phyloP scores from a whole-genome alignment of 1,140 invertebrate genomes.

The Nasonia vitripennis region DNA sequence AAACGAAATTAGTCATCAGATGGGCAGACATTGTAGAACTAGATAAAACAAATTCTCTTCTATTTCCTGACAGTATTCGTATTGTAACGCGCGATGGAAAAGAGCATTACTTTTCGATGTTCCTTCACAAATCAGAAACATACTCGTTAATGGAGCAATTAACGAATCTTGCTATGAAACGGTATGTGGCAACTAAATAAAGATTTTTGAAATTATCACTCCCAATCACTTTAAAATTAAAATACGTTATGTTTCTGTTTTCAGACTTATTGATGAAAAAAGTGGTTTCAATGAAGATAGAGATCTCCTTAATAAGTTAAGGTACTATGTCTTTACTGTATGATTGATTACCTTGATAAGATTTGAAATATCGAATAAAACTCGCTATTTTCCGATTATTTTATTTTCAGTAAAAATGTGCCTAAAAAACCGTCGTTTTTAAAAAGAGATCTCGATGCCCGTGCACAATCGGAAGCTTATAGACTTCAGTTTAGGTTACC shows the following conservation, averaged over 20 bases:
- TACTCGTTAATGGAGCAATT: constrained; percentile 95
- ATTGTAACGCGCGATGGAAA: constrained; percentile 88
- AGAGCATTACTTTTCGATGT: constrained; percentile 92
- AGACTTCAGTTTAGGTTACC: constrained; percentile 91
- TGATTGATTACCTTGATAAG: background rate
- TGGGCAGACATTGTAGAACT: constrained; percentile 88
- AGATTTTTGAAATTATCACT: constrained; percentile 60
- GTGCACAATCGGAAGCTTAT: constrained; percentile 92
- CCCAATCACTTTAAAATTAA: constrained; percentile 54
- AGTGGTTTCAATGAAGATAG: constrained; percentile 89
- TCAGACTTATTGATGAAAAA: constrained; percentile 90
- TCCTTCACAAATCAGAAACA: constrained; percentile 91
- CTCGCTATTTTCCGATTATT: background rate
- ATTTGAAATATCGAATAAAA: no score
- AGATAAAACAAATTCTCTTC: constrained; percentile 83
- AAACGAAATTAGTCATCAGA: constrained; percentile 91
- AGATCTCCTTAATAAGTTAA: constrained; percentile 86
- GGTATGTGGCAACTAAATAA: constrained; percentile 75
- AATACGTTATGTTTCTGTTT: constrained; percentile 59
- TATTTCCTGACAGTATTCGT: constrained; percentile 92
- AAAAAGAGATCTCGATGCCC: constrained; percentile 95
- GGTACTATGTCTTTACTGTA: constrained; percentile 70
- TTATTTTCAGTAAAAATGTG: constrained; percentile 82
- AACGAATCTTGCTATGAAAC: constrained; percentile 97
- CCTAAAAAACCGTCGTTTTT: constrained; percentile 91